A percentile compares a stretch with the other conserved stretches of the same genome.
These are phyloP conservation scores for Helostoma temminkii DNA, from an alignment of 2,797 vertebrate species.

Conservation along the genomic window DNA sequence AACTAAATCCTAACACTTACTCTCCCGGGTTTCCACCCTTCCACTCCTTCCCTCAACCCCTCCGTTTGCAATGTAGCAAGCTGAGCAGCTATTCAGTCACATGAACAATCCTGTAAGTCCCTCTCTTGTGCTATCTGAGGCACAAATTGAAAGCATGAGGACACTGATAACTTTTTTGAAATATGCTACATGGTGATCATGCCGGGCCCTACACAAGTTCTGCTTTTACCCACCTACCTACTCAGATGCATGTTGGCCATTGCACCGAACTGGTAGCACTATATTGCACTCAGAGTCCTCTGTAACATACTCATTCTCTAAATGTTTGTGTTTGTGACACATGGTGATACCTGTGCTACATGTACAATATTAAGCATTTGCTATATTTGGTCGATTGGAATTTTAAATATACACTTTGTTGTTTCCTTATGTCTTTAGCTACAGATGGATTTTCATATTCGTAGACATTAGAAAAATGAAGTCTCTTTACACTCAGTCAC, in stretches of 20 bases:
- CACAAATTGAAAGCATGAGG: conserved; percentile 96
- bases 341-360: conserved; percentile 56
- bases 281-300: conserved; percentile 57
- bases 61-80: conserved; percentile 97
- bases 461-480: background rate
- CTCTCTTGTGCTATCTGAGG: conserved; percentile 83
- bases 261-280: conserved; percentile 68
- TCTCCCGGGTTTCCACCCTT: conserved; percentile 87
- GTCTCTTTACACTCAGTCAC: background rate
- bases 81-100: conserved; percentile 99
- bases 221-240: conserved; percentile 59
- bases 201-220: conserved; percentile 59
- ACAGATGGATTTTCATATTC: background rate
- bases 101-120: conserved; percentile 99
- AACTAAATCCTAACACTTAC: conserved; percentile 91
- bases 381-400: conserved; percentile 23
- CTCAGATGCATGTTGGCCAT: conserved; percentile 73
- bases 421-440: conserved; percentile 18
- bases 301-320: conserved; percentile 53
- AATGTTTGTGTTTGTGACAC: conserved; percentile 62
- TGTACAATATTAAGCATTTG: conserved; percentile 15
- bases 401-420: background rate
- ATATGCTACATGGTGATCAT: conserved; percentile 68
- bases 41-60: conserved; percentile 84
- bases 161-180: conserved; percentile 71